These are phyloP conservation scores for Mandrillus leucophaeus DNA, from an alignment of 2,113 vertebrate genomes.

Conservation along the genomic window DNA sequence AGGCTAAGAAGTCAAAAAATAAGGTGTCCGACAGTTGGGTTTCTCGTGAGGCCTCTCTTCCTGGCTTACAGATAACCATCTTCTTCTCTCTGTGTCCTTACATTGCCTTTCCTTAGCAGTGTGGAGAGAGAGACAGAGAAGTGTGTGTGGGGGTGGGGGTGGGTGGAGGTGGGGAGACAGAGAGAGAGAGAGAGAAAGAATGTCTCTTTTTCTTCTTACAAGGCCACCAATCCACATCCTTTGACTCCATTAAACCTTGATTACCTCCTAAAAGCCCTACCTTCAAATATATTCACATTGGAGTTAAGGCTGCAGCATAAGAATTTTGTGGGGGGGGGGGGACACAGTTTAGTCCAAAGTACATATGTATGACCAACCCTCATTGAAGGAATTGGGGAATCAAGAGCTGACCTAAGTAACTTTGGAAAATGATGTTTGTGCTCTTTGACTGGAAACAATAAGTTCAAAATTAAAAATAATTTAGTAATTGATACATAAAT, in stretches of 20 bases:
- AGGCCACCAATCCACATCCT: background rate
- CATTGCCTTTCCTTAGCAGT: background rate
- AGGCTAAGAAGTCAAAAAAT: background rate
- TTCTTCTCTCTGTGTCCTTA: background rate
- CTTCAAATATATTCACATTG: background rate
- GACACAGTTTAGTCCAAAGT: background rate
- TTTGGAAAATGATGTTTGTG: background rate
- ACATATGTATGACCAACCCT: background rate
- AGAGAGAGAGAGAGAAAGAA: no score
- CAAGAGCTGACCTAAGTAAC: background rate
- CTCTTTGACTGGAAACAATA: background rate
- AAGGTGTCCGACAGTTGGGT: background rate
- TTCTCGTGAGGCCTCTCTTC: background rate
- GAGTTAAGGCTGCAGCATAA: background rate
- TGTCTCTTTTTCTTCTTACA: background rate
- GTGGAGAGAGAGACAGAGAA: background rate
- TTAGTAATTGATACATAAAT: background rate
- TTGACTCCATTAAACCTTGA: background rate
- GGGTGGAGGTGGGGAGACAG: fast-evolving
- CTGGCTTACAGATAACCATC: no score
- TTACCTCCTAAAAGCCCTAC: background rate
- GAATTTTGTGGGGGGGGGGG: background rate
- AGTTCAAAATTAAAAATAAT: background rate
- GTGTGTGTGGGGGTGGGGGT: fast-evolving
- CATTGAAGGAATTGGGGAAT: background rate